A percentile compares a stretch with the other conserved stretches of the same genome.
These are phyloP conservation scores for Pelvicachromis taeniatus DNA, from an alignment of 2,113 vertebrate genomes.

Conservation along the genomic window DNA sequence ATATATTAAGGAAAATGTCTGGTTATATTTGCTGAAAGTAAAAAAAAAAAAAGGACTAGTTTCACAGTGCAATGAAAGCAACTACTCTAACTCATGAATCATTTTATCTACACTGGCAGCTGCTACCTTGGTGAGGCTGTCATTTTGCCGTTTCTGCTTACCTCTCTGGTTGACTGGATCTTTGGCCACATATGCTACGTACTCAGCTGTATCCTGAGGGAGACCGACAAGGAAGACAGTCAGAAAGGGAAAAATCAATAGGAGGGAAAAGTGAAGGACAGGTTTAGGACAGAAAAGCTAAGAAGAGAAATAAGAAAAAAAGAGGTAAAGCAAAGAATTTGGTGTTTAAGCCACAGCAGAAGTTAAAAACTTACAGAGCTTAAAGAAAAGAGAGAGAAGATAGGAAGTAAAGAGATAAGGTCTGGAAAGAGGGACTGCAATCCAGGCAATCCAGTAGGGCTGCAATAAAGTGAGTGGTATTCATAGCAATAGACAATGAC, in stretches of 20 bases:
- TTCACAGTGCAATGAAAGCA: background rate
- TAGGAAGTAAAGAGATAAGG: conserved; percentile 15
- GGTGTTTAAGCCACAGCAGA: conserved; percentile 3
- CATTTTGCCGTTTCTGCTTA: conserved; percentile 58
- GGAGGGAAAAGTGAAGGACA: conserved; percentile 15
- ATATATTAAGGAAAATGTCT: background rate
- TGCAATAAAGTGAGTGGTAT: conserved; percentile 29
- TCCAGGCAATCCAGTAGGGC: conserved; percentile 27
- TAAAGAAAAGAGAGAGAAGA: conserved; percentile 14
- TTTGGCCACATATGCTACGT: conserved; percentile 93
- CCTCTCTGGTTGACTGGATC: conserved; percentile 98
- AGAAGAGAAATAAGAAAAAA: conserved; percentile 1
- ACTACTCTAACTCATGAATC: background rate
- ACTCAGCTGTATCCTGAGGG: conserved; percentile 75
- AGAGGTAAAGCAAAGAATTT: conserved; percentile 22
- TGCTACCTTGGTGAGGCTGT: background rate
- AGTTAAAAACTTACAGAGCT: conserved; percentile 20
- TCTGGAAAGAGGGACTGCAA: conserved; percentile 8
- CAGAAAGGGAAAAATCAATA: background rate
- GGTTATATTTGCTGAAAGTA: background rate
- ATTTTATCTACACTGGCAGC: background rate
- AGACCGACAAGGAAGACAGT: conserved; percentile 11
- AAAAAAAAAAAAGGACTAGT: background rate
- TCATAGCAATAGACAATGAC: conserved; percentile 47
- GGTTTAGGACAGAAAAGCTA: conserved; percentile 16